Conservation (phyloP, 2,113 vertebrate species). For the Lichenostomus cassidix region DNA sequence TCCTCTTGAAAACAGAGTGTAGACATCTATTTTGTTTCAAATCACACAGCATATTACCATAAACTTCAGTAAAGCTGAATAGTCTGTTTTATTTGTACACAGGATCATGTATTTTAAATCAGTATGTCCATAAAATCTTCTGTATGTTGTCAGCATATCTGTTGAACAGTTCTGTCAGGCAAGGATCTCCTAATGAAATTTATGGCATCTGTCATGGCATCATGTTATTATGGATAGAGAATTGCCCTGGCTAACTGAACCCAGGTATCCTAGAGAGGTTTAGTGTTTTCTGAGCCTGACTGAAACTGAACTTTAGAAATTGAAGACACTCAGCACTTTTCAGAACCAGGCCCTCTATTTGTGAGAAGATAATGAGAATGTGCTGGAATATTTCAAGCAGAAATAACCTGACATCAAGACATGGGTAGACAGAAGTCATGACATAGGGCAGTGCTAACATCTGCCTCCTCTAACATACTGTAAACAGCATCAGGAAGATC, state of each 20-base stretch:
- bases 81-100: not conserved
- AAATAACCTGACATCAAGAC: slow-evolving; percentile 2
- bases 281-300: not conserved
- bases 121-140: not conserved
- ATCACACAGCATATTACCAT: not conserved
- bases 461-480: not conserved
- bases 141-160: not conserved
- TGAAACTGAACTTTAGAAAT: not conserved
- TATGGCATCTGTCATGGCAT: not conserved
- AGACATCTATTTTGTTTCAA: not conserved
- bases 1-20: not conserved
- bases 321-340: not conserved
- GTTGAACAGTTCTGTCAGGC: not conserved
- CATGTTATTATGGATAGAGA: not conserved
- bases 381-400: not conserved
- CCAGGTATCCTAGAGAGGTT: not conserved
- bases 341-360: not conserved
- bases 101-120: not conserved
- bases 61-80: not conserved
- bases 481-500: not conserved
- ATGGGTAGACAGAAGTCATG: not conserved
- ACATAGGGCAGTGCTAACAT: not conserved
- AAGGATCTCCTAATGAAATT: not conserved
- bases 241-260: not conserved
- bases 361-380: not conserved